Conservation (phyloP, 2,113 vertebrate genomes). For the Rhizomys pruinosus region DNA sequence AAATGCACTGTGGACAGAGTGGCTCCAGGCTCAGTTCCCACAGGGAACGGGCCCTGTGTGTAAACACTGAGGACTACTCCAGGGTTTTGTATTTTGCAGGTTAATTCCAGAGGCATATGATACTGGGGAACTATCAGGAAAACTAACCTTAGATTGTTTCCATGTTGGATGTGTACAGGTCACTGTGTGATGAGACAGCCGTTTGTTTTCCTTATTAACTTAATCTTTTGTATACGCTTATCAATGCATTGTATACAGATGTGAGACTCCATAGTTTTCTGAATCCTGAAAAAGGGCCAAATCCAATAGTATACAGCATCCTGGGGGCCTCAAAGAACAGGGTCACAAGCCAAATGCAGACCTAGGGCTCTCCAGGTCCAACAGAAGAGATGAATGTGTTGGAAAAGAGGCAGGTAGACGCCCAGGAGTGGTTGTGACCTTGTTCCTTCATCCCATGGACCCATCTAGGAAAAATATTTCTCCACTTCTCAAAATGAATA, state of each 20-base stretch:
- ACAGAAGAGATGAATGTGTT: background rate
- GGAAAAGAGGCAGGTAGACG: background rate
- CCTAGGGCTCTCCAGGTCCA: background rate
- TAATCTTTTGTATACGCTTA: too few relatives aligned
- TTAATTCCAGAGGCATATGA: background rate
- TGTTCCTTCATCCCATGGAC: too few relatives aligned
- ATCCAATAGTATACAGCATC: too few relatives aligned
- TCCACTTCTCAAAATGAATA: too few relatives aligned
- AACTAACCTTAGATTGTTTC: background rate
- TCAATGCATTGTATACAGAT: too few relatives aligned
- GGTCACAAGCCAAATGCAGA: background rate
- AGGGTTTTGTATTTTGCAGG: background rate
- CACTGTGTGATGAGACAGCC: too few relatives aligned
- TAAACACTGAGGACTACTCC: background rate
- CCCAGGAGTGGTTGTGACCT: too few relatives aligned
- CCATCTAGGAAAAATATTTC: too few relatives aligned
- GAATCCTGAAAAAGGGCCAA: too few relatives aligned
- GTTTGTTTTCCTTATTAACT: too few relatives aligned
- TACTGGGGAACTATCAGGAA: background rate
- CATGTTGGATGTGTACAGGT: background rate
- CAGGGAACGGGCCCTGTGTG: background rate
- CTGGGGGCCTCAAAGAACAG: too few relatives aligned
- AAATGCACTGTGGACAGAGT: background rate
- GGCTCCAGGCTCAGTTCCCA: background rate
- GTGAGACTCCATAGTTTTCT: too few relatives aligned